A percentile compares a stretch with the other conserved stretches of the same genome.
Evolutionary conservation across 1,140 invertebrate species (phyloP).

Genomic region (Leucophenga varia): DNA sequence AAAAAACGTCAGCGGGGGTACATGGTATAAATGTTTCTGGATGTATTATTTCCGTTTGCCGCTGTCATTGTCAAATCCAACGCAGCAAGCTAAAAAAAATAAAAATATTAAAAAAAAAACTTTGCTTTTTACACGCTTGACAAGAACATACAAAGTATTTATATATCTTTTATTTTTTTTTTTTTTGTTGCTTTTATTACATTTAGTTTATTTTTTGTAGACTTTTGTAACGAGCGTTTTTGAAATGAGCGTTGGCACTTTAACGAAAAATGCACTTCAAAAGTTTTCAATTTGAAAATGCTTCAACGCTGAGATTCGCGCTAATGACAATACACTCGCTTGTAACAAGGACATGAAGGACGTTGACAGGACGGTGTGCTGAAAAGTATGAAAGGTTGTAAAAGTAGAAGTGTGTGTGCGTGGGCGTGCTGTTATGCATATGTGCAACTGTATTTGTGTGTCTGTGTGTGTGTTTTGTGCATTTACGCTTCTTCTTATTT

Average conservation of each 20-base stretch:
- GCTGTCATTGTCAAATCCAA: too few species aligned
- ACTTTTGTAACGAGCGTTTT: slow-evolving; percentile 18
- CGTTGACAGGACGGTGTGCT: neutral
- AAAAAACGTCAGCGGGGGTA: slow-evolving; percentile 22
- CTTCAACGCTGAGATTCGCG: slow-evolving; percentile 29
- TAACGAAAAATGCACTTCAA: slow-evolving; percentile 44
- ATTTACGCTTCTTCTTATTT: slow-evolving; percentile 52
- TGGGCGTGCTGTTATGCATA: too few species aligned
- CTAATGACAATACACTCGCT: slow-evolving; percentile 51
- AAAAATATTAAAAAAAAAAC: too few species aligned
- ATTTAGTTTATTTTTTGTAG: slow-evolving; percentile 16
- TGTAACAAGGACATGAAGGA: slow-evolving; percentile 2
- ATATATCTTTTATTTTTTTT: too few species aligned
- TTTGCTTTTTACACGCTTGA: too few species aligned
- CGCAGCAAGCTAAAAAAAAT: too few species aligned
- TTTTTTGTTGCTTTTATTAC: neutral
- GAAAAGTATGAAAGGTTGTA: slow-evolving; percentile 1
- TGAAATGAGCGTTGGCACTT: slow-evolving; percentile 39
- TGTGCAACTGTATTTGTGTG: slow-evolving; percentile 8
- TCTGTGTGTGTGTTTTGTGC: slow-evolving; percentile 25
- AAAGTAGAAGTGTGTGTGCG: slow-evolving; percentile 5
- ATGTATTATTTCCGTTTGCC: slow-evolving; percentile 39
- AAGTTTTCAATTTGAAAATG: slow-evolving; percentile 43
- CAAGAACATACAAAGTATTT: too few species aligned
- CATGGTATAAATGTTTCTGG: slow-evolving; percentile 27